These are phyloP conservation scores for Lycopodina hypogea DNA, from an alignment of 37 sponge, comb jelly and placozoan genomes.

Conservation along the genomic window DNA sequence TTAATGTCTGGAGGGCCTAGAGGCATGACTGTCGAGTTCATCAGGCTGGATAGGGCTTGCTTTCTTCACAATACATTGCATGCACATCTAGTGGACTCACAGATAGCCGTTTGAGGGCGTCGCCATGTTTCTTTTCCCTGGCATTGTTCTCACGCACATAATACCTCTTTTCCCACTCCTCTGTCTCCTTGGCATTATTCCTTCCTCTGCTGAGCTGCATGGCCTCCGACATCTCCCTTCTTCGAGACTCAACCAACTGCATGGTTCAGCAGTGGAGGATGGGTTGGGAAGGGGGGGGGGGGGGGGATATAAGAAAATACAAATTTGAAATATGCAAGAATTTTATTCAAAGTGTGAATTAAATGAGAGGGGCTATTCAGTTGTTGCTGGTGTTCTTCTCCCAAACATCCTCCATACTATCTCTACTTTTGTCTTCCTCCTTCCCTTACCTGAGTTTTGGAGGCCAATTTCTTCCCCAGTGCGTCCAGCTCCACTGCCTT, in stretches of 20 bases:
- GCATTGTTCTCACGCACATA: conserved; percentile 31
- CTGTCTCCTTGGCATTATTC: conserved; percentile 39
- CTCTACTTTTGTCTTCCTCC: background rate
- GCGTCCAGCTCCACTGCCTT: conserved; percentile 38
- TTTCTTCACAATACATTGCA: no score
- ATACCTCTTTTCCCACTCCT: conserved; percentile 43
- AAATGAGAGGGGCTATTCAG: background rate
- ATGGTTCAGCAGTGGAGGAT: background rate
- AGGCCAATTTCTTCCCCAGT: conserved; percentile 10
- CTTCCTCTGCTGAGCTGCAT: conserved; percentile 21
- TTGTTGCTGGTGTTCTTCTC: background rate
- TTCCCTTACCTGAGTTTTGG: conserved; percentile 15
- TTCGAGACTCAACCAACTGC: conserved; percentile 35
- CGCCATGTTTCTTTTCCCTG: conserved; percentile 31
- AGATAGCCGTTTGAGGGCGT: conserved; percentile 54
- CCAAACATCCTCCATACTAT: background rate
- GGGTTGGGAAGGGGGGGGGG: background rate
- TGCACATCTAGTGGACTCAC: no score
- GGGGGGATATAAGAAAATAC: background rate
- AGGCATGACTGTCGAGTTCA: no score
- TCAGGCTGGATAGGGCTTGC: no score
- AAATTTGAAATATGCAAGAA: no score
- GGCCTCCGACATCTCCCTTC: conserved; percentile 11
- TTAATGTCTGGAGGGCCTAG: no score
- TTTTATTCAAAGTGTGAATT: background rate